phyloP scores from a whole-genome alignment of 2,797 vertebrate species.

The Otus scops region DNA sequence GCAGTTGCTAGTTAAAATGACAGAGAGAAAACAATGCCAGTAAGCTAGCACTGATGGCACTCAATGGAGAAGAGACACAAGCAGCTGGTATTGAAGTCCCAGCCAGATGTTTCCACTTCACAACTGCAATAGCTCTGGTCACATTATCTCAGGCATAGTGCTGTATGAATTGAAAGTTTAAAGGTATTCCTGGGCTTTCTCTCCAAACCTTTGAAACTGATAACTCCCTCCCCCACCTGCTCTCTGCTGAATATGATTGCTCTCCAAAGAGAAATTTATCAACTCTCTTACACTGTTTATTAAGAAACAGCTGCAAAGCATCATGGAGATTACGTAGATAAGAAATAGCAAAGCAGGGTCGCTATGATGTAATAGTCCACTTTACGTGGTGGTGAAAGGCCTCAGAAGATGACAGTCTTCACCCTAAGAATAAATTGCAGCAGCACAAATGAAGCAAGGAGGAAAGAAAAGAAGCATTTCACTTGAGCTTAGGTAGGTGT shows the following conservation, averaged over 20 bases:
- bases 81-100: background rate
- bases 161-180: background rate
- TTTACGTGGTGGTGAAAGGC: background rate
- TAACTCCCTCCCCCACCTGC: background rate
- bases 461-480: background rate
- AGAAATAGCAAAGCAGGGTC: background rate
- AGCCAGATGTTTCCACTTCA: background rate
- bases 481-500: background rate
- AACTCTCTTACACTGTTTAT: background rate
- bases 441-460: background rate
- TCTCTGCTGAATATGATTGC: background rate
- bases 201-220: background rate
- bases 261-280: background rate
- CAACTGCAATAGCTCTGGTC: background rate
- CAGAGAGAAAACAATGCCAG: background rate
- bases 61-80: background rate
- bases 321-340: background rate
- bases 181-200: background rate
- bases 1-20: background rate
- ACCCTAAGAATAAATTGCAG: background rate
- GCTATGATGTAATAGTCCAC: background rate
- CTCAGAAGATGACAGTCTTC: background rate
- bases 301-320: background rate
- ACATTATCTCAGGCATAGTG: background rate
- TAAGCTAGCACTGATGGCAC: background rate